Evolutionary conservation across 2,888 invertebrate species (phyloP), one percentile per base, ranked within the genome.

Genomic region (Timandra comae): DNA sequence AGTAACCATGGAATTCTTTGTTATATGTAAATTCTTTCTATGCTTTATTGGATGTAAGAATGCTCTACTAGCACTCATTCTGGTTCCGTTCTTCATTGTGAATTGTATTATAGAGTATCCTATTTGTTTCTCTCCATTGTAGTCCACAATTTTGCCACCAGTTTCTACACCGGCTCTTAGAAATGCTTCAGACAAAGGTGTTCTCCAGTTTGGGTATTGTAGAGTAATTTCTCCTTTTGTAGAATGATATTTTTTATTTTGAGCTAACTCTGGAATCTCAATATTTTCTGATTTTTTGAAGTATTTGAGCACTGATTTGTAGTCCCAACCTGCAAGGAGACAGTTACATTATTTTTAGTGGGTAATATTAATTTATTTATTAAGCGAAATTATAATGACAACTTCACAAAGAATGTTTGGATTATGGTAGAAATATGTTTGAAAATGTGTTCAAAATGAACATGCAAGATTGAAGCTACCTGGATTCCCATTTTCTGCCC

Each of bases 21-120:
- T 76, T 0, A 93, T 74, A 47, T 92, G 88, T 2, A 93, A 81
- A 60, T 93, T 93, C 27, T 73, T 72, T 20, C 92, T 78, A 6
- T 85, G 56, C 33, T 72, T 77, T 1, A 86, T 86, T 0, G 91
- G 87, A 31, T 90, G 77, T 6, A 95, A 70, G 57, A 91, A 93
- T 0, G 91, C 92, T 62, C 91, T 92, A 3, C 91, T 92, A 0
- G 93, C 89, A 62, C 93, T 93, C 62, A 91, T 90, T 36, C 95
- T 86, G 0, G 89, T 80, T 1, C 95, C 94, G 30, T 91, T 84
- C 19, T 89, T 74, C 22, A 91, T 70, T 0, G 92, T 93, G 2
- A 90, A 91, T 41, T 91, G 91, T 1, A 91, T 87, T 29, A 88
- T 74, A 4, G 88, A 88, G 53, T 91, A 91, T 2, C 92, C 93